Base-by-base conservation (phyloP, 2,888 invertebrate species). In the Apamea anceps region DNA sequence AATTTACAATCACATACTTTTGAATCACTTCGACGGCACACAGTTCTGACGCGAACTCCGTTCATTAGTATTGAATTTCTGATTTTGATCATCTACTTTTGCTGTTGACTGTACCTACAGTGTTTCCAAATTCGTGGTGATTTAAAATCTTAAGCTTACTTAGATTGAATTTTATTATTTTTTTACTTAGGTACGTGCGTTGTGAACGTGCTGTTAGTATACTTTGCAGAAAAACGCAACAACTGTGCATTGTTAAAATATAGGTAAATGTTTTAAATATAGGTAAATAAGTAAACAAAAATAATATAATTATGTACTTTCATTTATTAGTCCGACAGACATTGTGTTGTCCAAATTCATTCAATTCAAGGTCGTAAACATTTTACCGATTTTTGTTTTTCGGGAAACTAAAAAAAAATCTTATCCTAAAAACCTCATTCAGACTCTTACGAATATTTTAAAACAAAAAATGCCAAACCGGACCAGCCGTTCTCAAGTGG, bases 151-250 rank as follows among this genome's bases (percentile, higher is more conserved):
- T 54, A 15, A 54, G n/a, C 25, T 54, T 8, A 21, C 54, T 21
- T 21, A 54, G 21, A 54, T 54, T 21, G 54, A 8, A 21, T 54
- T 54, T 54, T 48, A 10, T 37, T 32, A n/a, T 37, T 37, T 37
- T 37, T 12, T 0, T 71, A 68, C n/a, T 63, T 42, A n/a, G n/a
- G n/a, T n/a, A 65, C 63, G 80, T 79, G 80, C 25, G 1, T n/a
- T 42, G 57, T 74, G 66, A 32, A 28, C 1, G 57, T 72, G 48
- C 32, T 28, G 45, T 66, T n/a, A 65, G 48, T 37, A 37, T 81
- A 60, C 66, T 72, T 72, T 71, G 18, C 25, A 51, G 4, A 71
- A n/a, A 54, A 80, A 48, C 10, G 25, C 8, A 32, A 62, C 15
- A 65, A 25, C 65, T 65, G 81, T 80, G 79, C 54, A n/a, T 57